Conservation (phyloP, 2,888 invertebrate genomes). For the Sinotaia quadrata region DNA sequence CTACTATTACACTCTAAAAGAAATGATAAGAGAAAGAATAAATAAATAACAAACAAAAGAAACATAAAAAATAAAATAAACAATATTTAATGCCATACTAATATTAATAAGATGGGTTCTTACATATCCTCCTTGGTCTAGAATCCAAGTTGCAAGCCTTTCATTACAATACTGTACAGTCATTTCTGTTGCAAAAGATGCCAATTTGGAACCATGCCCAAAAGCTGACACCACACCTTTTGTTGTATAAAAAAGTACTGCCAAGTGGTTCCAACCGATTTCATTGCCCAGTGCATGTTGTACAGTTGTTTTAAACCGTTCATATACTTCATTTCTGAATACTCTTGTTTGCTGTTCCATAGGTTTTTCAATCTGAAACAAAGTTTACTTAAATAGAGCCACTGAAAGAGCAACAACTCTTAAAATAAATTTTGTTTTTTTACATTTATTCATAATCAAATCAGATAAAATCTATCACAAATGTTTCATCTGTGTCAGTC, state of each 20-base stretch:
- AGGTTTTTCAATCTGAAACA: slow-evolving; percentile 15
- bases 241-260: slow-evolving; percentile 65
- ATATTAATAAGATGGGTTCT: slow-evolving; percentile 32
- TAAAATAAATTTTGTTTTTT: too few species aligned
- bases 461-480: too few species aligned
- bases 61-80: neutral
- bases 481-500: too few species aligned
- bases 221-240: slow-evolving; percentile 62
- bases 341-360: slow-evolving; percentile 42
- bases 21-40: neutral
- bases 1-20: neutral
- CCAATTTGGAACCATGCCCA: slow-evolving; percentile 61
- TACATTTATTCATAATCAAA: too few species aligned
- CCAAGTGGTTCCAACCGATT: slow-evolving; percentile 65
- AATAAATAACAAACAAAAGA: neutral
- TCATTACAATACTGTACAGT: slow-evolving; percentile 67
- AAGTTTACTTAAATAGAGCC: too few species aligned
- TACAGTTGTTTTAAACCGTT: slow-evolving; percentile 61
- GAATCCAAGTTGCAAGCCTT: slow-evolving; percentile 68
- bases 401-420: too few species aligned
- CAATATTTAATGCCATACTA: neutral
- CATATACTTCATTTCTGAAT: slow-evolving; percentile 60
- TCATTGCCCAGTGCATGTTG: slow-evolving; percentile 58
- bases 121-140: slow-evolving; percentile 71
- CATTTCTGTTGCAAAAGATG: slow-evolving; percentile 65